Evolutionary conservation across 2,888 invertebrate species (phyloP), one percentile per base, ranked within the genome.

Genomic region (Perizoma flavofasciatum): DNA sequence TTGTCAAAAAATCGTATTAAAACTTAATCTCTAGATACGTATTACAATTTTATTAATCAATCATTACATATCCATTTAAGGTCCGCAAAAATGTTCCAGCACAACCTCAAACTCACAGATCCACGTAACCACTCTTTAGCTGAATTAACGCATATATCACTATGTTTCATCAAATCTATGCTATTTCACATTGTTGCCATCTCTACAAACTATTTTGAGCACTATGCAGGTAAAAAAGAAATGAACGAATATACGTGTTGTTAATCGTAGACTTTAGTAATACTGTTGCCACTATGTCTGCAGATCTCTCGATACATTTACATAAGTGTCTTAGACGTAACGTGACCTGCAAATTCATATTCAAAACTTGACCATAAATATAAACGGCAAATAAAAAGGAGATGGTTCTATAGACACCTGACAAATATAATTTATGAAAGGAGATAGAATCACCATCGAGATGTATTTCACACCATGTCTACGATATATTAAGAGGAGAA

Each of bases 271-370:
- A 61, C 61, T 72, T 74, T 71, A 68, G 67, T 69, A 73, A 69
- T 65, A 70, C 66, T 49, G 88, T 82, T 86, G 89, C 90, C 90
- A 88, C 77, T 79, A 86, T 86, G 90, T 90, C 90, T 90, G 82
- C 80, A 83, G 64, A 69, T 71, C 81, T 69, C 65, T 68, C 65
- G 63, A 61, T 54, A 69, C 72, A 87, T 88, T 88, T 75, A 77
- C 85, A 88, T 88, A 87, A 80, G 72, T 71, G 73, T 73, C 78
- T 76, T 74, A 78, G 61, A 66, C 69, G 65, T 78, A 80, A 84
- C 86, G 82, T 86, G 86, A 86, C 79, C 75, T 66, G 58, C 72
- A 75, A 81, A 81, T 79, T 75, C 73, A 78, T 78, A 80, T 80
- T 81, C 74, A 81, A 78, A 70, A 72, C 60, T 70, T n/a, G 75